Conservation (phyloP, 2,797 vertebrate species). For the Gymnothorax reevesii region DNA sequence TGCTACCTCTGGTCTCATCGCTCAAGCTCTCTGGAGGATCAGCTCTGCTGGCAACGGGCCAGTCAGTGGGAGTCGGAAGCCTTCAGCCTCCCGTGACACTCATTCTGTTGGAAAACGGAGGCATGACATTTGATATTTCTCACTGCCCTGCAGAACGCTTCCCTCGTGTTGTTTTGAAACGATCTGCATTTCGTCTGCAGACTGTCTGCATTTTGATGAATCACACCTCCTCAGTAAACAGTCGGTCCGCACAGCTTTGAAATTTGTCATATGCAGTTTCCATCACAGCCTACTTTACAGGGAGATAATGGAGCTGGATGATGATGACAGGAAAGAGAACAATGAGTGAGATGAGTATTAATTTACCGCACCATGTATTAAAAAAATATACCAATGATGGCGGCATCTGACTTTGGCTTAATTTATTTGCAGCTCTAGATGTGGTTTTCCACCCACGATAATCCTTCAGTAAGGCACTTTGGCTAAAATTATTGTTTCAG, state of each 20-base stretch:
- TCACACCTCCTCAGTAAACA: constrained; percentile 4
- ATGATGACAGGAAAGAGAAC: constrained; percentile 1
- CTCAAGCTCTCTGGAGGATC: neutral
- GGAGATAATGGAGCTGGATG: neutral
- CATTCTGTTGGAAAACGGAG: constrained; percentile 38
- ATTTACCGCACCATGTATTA: too few species aligned
- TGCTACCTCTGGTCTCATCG: neutral
- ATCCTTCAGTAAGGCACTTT: neutral
- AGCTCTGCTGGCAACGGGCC: constrained; percentile 15
- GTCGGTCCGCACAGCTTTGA: constrained; percentile 10
- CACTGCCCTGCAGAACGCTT: constrained; percentile 2
- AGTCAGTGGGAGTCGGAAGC: constrained; percentile 10
- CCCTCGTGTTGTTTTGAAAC: constrained; percentile 18
- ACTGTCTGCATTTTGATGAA: neutral
- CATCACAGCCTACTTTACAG: neutral
- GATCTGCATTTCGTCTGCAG: constrained; percentile 1
- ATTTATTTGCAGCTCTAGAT: neutral
- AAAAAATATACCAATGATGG: neutral
- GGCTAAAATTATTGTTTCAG: neutral
- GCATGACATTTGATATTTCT: constrained; percentile 29
- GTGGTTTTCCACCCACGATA: neutral
- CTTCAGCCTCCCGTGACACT: constrained; percentile 39
- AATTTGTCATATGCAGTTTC: constrained; percentile 8
- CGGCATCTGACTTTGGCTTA: neutral
- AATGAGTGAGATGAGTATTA: neutral